A percentile compares a stretch with the other conserved stretches of the same genome.
Evolutionary conservation across 2,888 invertebrate species (phyloP).

Genomic region (Caenorhabditis uteleia): DNA sequence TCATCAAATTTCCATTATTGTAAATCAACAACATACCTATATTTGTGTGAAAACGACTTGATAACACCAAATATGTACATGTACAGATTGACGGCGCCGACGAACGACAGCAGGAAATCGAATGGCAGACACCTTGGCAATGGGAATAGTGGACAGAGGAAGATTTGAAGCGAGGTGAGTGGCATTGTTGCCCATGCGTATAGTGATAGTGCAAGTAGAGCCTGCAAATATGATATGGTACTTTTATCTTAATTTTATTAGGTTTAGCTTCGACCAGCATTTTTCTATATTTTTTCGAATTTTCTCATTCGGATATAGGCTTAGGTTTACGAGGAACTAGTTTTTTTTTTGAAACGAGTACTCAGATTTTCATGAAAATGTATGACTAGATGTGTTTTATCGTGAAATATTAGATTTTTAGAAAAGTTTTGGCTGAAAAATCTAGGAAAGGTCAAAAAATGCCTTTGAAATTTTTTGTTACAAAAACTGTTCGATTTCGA

Average conservation of each 20-base stretch:
- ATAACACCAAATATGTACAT: conserved; percentile 98
- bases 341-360: too few relatives aligned
- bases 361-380: too few relatives aligned
- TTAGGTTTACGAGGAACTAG: background rate
- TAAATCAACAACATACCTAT: conserved; percentile 53
- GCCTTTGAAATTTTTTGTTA: too few relatives aligned
- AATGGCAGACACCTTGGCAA: conserved; percentile 79
- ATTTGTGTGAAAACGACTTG: conserved; percentile 83
- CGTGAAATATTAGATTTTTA: background rate
- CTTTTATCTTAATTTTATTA: background rate
- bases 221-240: too few relatives aligned
- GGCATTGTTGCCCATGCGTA: conserved; percentile 97
- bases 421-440: conserved; percentile 2
- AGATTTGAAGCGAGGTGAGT: conserved; percentile 82
- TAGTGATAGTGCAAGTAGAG: conserved; percentile 84
- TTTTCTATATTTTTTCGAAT: too few relatives aligned
- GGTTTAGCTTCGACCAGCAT: too few relatives aligned
- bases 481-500: too few relatives aligned
- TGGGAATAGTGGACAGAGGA: conserved; percentile 82
- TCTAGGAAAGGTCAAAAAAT: too few relatives aligned
- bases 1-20: background rate
- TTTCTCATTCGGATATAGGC: background rate
- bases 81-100: conserved; percentile 91
- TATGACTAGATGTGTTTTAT: too few relatives aligned
- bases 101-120: conserved; percentile 87